phyloP scores from a whole-genome alignment of 2,797 vertebrate species.

The Notamacropus eugenii region DNA sequence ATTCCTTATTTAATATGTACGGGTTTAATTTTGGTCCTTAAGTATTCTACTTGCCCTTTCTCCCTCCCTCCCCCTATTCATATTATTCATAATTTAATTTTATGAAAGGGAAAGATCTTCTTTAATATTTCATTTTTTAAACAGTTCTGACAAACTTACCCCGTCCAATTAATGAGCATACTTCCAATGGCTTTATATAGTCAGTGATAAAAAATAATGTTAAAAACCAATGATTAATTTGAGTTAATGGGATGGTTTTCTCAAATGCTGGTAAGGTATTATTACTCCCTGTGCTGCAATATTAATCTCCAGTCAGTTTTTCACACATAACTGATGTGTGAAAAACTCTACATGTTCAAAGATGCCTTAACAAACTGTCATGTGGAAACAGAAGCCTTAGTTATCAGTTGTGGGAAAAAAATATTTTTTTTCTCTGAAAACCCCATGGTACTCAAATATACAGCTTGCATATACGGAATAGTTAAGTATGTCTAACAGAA shows the following conservation, averaged over 20 bases:
- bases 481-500: not conserved
- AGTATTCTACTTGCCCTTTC: not conserved
- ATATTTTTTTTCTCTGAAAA: not conserved
- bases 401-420: not conserved
- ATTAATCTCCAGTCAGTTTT: not conserved
- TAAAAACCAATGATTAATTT: not conserved
- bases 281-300: not conserved
- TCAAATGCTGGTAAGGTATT: not conserved
- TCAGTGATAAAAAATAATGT: not conserved
- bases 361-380: conserved; percentile 7
- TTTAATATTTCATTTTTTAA: not conserved
- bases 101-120: not conserved
- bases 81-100: not conserved
- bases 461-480: not conserved
- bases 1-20: not conserved
- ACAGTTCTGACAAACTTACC: not conserved
- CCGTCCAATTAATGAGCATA: conserved; percentile 2
- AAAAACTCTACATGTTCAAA: not conserved
- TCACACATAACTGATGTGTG: not conserved
- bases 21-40: not conserved
- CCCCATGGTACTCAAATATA: not conserved
- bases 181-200: not conserved
- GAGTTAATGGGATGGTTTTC: not conserved
- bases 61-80: not conserved
- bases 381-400: not conserved